Conservation (phyloP, 35 echinoderm and acorn worm species). For the Nesometra sesokonis region DNA sequence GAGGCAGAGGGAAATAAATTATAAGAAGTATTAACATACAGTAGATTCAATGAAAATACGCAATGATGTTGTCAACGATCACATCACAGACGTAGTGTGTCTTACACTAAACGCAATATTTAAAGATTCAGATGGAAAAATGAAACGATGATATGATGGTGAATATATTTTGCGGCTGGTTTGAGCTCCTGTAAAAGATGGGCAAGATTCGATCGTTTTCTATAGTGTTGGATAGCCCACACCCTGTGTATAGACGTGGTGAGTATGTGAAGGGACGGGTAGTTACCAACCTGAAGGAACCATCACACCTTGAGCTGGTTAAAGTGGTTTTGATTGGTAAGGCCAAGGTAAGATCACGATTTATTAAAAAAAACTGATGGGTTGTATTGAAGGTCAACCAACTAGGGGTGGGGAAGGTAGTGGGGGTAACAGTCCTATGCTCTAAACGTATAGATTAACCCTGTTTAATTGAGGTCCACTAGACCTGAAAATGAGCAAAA, state of each 20-base stretch:
- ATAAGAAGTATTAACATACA: not conserved
- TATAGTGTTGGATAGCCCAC: not conserved
- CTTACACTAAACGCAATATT: too few relatives aligned
- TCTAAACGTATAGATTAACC: too few relatives aligned
- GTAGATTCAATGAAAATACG: not conserved
- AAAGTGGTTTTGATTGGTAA: not conserved
- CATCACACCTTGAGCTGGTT: not conserved
- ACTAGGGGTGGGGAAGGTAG: too few relatives aligned
- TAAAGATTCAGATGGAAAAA: too few relatives aligned
- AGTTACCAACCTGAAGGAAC: not conserved
- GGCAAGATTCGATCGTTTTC: not conserved
- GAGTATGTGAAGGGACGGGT: not conserved
- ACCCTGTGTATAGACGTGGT: not conserved
- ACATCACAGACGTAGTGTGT: not conserved
- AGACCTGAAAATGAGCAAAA: too few relatives aligned
- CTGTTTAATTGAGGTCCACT: too few relatives aligned
- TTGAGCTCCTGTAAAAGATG: not conserved
- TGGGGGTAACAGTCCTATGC: too few relatives aligned
- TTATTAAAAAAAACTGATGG: too few relatives aligned
- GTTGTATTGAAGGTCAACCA: too few relatives aligned
- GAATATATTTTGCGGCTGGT: too few relatives aligned
- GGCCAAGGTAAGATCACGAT: not conserved
- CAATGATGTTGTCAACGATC: not conserved
- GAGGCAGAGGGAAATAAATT: not conserved
- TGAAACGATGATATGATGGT: too few relatives aligned